Conservation (phyloP, 2,797 vertebrate genomes). For the Xenops minutus region DNA sequence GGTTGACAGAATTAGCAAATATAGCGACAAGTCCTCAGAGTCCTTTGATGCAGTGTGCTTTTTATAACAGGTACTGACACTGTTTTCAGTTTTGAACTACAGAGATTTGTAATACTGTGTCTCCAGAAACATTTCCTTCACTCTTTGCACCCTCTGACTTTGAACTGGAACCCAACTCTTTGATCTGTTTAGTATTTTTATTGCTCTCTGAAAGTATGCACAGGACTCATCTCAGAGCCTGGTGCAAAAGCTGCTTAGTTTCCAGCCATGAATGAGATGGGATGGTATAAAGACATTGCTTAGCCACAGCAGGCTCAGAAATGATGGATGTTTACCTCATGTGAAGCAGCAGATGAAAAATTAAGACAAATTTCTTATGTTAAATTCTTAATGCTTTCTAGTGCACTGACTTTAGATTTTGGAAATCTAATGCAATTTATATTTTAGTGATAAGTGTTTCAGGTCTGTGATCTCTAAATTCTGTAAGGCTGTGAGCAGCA, state of each 20-base stretch:
- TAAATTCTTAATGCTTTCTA: background rate
- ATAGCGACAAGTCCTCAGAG: constrained; percentile 98
- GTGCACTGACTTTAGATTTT: background rate
- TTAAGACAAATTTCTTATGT: background rate
- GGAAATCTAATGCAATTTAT: background rate
- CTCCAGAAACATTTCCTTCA: background rate
- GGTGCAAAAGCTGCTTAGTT: background rate
- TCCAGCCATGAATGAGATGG: background rate
- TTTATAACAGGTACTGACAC: constrained; percentile 78
- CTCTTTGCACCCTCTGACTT: background rate
- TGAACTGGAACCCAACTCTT: background rate
- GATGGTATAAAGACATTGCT: background rate
- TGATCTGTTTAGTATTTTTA: background rate
- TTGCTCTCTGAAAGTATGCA: background rate
- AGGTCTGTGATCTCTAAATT: background rate
- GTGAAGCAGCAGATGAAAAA: background rate
- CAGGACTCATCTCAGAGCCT: background rate
- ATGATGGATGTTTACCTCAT: background rate
- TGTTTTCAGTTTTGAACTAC: background rate
- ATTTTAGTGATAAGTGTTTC: background rate
- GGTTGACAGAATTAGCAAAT: constrained; percentile 95
- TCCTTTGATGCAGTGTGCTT: constrained; percentile 90
- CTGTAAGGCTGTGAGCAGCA: background rate
- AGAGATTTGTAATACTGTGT: background rate
- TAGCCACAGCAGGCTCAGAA: background rate